These are phyloP conservation scores for Cricetomys ansorgei DNA, from an alignment of 2,113 vertebrate genomes.

Conservation along the genomic window DNA sequence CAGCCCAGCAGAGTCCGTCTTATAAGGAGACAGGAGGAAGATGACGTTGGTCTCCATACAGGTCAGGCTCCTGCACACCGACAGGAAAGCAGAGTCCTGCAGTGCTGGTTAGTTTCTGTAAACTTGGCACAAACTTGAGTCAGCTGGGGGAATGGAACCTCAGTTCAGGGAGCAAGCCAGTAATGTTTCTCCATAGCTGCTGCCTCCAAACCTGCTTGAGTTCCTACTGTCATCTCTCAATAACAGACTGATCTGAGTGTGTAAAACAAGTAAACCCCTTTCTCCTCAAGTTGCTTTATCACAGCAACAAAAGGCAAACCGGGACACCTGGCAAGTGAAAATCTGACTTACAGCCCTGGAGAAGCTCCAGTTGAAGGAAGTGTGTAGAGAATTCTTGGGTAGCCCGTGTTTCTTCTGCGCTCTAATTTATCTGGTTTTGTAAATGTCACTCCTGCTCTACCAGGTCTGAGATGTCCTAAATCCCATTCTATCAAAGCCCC, in stretches of 20 bases:
- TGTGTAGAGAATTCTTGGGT: not conserved
- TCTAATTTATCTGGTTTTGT: not conserved
- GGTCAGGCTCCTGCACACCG: not conserved
- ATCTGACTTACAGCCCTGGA: not conserved
- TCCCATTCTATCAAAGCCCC: not conserved
- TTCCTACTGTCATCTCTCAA: not conserved
- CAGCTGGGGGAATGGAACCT: not conserved
- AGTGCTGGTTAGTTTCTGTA: not conserved
- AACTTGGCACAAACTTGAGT: not conserved
- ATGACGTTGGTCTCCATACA: fast-evolving
- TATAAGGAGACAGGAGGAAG: not conserved
- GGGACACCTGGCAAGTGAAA: not conserved
- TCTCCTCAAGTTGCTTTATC: not conserved
- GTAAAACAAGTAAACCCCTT: not conserved
- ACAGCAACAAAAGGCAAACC: not conserved
- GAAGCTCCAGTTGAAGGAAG: not conserved
- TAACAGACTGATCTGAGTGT: not conserved
- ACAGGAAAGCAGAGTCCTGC: not conserved
- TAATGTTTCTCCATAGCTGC: not conserved
- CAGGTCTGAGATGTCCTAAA: not conserved
- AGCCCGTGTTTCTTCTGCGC: not conserved
- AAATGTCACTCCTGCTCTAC: not conserved
- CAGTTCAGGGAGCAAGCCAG: not conserved
- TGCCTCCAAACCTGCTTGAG: not conserved
- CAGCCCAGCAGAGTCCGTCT: not conserved